Evolutionary conservation across 2,113 vertebrate genomes (phyloP).

Genomic region (human): DNA sequence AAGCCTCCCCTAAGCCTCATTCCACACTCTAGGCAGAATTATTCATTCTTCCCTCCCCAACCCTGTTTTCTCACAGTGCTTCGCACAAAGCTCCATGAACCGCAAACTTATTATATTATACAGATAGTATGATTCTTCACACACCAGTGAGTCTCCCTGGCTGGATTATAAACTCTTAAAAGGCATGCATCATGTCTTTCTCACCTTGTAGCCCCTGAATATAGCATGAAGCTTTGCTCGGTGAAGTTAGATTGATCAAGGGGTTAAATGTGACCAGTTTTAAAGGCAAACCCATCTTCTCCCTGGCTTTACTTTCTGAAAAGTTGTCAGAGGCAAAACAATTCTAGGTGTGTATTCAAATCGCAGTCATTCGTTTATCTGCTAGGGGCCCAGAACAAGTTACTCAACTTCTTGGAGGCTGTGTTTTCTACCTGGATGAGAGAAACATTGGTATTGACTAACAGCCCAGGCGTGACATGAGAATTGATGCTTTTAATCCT

Average conservation of each 20-base stretch:
- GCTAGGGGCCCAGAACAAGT: neutral
- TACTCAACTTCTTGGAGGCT: neutral
- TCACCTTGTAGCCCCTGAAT: neutral
- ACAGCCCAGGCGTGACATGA: neutral
- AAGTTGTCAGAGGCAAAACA: neutral
- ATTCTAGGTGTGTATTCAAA: neutral
- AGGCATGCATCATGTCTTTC: neutral
- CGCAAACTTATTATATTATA: neutral
- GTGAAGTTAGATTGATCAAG: neutral
- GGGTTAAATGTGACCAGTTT: neutral
- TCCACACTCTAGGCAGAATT: neutral
- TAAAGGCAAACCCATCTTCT: neutral
- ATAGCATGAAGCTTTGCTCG: neutral
- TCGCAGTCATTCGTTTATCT: neutral
- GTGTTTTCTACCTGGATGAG: neutral
- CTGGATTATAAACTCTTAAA: neutral
- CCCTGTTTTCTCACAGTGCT: neutral
- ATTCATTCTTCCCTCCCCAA: neutral
- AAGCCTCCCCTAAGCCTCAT: neutral
- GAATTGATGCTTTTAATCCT: slow-evolving; percentile 42
- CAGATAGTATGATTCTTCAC: neutral
- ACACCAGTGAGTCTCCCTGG: neutral
- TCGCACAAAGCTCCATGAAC: neutral
- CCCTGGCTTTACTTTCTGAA: neutral
- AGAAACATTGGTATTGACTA: neutral